A percentile compares a stretch with the other conserved stretches of the same genome.
Evolutionary conservation across 2,888 invertebrate genomes (phyloP).

Genomic region (Pandemis heparana): DNA sequence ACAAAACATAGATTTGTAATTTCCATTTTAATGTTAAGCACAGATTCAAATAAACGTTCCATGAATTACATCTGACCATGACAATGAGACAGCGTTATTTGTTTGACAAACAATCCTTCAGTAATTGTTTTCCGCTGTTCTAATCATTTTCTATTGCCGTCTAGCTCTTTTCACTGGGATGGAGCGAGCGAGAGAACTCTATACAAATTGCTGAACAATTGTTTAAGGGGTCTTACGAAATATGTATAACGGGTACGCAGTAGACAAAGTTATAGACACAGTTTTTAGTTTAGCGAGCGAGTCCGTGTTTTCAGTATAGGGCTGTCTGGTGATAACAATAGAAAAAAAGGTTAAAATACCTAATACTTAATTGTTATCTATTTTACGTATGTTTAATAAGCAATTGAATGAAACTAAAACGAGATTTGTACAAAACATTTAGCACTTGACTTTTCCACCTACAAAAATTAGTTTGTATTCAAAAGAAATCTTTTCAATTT

Average conservation of each 20-base stretch:
- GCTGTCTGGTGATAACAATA: too few relatives aligned
- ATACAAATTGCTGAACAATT: conserved; percentile 21
- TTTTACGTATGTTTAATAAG: too few relatives aligned
- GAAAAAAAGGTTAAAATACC: too few relatives aligned
- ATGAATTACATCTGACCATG: conserved; percentile 6
- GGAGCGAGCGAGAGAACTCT: conserved; percentile 8
- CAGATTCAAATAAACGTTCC: conserved; percentile 7
- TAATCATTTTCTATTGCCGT: conserved; percentile 13
- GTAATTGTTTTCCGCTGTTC: conserved; percentile 23
- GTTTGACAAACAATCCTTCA: conserved; percentile 22
- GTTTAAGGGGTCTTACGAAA: neutral
- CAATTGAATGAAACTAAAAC: too few relatives aligned
- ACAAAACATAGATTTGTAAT: neutral
- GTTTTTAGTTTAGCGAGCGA: neutral
- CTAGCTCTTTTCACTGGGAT: neutral
- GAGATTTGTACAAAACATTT: too few relatives aligned
- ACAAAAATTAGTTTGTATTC: too few relatives aligned
- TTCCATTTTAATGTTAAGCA: neutral
- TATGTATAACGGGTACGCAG: neutral
- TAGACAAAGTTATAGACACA: neutral
- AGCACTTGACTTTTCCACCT: too few relatives aligned
- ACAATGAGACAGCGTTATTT: conserved; percentile 25
- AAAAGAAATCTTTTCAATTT: too few relatives aligned
- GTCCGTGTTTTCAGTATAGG: neutral
- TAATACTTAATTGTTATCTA: too few relatives aligned